Evolutionary conservation across 2,797 vertebrate species (phyloP).

Genomic region (Ibycter americanus): DNA sequence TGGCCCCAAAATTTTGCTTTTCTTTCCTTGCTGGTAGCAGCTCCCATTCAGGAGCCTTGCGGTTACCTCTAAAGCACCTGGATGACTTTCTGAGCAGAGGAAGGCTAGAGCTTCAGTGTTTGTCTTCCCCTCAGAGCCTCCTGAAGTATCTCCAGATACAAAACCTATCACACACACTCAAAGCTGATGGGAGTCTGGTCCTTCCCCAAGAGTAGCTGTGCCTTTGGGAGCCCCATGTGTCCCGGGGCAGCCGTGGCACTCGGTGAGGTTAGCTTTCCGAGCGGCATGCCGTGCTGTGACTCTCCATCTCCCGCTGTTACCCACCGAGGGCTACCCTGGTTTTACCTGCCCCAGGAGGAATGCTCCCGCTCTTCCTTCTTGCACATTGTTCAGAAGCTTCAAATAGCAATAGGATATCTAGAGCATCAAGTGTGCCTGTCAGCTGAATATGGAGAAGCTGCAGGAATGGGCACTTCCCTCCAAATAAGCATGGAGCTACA

Average conservation of each 20-base stretch:
- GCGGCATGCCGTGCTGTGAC: background rate
- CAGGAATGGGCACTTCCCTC: background rate
- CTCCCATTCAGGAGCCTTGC: background rate
- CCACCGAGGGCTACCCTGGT: rapidly evolving
- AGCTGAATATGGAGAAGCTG: background rate
- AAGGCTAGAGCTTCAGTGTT: background rate
- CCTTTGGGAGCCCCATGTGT: no score
- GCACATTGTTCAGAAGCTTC: background rate
- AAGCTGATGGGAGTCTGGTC: background rate
- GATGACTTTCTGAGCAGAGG: background rate
- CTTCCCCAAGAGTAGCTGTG: background rate
- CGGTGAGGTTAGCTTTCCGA: background rate
- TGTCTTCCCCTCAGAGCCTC: background rate
- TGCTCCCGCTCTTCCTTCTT: background rate
- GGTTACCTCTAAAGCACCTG: background rate
- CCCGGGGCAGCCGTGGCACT: no score
- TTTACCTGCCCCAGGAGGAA: background rate
- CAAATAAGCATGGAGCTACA: background rate
- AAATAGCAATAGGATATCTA: background rate
- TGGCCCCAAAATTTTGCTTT: background rate
- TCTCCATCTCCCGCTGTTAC: rapidly evolving
- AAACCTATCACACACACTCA: no score
- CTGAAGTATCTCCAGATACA: background rate
- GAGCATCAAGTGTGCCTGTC: background rate
- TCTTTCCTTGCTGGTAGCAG: background rate